Conservation (phyloP, 2,113 vertebrate species). For the Passer montanus region DNA sequence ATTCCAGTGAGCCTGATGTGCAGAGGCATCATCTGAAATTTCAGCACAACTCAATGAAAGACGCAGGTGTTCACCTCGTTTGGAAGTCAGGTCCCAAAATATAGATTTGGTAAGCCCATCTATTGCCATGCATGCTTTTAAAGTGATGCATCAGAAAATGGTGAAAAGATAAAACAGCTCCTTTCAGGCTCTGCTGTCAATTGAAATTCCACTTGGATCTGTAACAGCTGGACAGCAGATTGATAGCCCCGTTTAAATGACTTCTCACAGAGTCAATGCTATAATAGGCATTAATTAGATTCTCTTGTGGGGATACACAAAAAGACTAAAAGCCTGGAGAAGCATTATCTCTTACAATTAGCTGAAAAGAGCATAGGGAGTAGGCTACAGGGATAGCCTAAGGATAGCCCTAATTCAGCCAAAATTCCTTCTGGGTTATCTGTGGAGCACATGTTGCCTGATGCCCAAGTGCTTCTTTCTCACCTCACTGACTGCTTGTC, state of each 20-base stretch:
- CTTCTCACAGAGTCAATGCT: conserved; percentile 22
- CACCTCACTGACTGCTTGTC: neutral
- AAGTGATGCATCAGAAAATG: neutral
- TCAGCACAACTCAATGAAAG: neutral
- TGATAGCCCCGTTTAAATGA: conserved; percentile 30
- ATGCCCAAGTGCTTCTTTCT: neutral
- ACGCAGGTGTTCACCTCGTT: neutral
- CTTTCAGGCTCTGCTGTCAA: neutral
- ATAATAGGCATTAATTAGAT: conserved; percentile 30
- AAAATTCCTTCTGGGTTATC: conserved; percentile 45
- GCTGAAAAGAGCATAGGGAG: neutral
- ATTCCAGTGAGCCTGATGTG: neutral
- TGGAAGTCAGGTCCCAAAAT: neutral
- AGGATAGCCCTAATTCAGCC: neutral
- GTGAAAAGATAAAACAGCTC: neutral
- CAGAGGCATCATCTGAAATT: neutral
- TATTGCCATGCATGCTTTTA: neutral
- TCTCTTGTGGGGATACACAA: conserved; percentile 11
- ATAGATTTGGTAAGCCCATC: neutral
- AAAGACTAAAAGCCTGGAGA: conserved; percentile 26
- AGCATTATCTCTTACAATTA: conserved; percentile 30
- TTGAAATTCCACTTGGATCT: conserved; percentile 29
- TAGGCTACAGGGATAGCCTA: neutral
- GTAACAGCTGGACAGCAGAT: conserved; percentile 43
- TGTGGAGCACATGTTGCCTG: accelerated